Conservation (phyloP, 2,113 vertebrate species). For the Meles meles region DNA sequence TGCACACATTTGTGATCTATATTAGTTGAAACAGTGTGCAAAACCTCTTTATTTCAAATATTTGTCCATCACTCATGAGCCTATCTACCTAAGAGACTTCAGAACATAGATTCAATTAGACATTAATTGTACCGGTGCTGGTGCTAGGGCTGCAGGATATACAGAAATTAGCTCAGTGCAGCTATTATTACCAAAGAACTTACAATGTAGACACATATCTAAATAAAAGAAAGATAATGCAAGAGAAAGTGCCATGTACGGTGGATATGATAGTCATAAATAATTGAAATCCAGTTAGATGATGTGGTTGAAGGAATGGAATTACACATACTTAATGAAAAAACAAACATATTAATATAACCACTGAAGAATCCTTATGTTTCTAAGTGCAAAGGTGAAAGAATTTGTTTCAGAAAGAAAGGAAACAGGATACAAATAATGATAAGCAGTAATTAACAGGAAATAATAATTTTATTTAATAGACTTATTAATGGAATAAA, state of each 20-base stretch:
- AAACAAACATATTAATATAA: background rate
- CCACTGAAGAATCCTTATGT: background rate
- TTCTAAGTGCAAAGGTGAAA: background rate
- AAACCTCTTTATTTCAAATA: background rate
- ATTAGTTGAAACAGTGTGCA: background rate
- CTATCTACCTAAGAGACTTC: background rate
- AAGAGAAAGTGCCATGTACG: background rate
- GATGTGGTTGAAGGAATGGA: background rate
- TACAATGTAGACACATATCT: background rate
- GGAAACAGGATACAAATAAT: background rate
- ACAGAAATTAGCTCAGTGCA: background rate
- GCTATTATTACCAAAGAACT: background rate
- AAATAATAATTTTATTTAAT: background rate
- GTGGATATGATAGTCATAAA: background rate
- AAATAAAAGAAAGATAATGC: background rate
- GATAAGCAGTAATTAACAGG: background rate
- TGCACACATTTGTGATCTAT: background rate
- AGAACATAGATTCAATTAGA: background rate
- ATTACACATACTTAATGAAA: background rate
- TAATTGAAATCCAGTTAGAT: background rate
- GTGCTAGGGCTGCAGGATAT: background rate
- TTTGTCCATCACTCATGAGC: background rate
- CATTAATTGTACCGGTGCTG: background rate
- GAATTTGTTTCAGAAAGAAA: background rate
- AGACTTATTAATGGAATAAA: background rate